A percentile compares a stretch with the other conserved stretches of the same genome.
Evolutionary conservation across 2,797 vertebrate species (phyloP).

Genomic region (Phyllotis vaccarum): DNA sequence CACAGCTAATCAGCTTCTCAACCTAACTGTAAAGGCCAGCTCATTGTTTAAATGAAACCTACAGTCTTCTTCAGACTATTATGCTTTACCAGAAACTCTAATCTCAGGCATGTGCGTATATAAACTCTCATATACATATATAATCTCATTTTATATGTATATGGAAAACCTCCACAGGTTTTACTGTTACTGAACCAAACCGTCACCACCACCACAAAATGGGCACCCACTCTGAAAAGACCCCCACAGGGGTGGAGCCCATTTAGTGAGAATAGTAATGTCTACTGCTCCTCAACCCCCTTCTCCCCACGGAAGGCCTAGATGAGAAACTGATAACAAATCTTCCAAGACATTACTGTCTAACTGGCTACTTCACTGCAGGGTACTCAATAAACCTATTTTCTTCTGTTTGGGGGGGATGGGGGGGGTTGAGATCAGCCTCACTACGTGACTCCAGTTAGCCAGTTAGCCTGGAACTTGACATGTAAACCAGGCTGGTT

Average conservation of each 20-base stretch:
- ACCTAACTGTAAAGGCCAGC: background rate
- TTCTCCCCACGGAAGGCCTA: background rate
- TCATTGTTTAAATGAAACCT: background rate
- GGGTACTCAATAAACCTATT: background rate
- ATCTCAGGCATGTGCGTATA: background rate
- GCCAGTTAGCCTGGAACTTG: background rate
- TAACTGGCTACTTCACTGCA: no score
- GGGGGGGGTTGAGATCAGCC: background rate
- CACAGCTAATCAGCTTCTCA: background rate
- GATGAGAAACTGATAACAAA: background rate
- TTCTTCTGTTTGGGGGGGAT: no score
- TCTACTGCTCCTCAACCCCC: background rate
- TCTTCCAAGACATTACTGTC: background rate
- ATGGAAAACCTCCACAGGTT: constrained; percentile 50
- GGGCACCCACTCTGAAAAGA: background rate
- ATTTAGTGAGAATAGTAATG: background rate
- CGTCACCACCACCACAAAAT: background rate
- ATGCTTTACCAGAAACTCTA: constrained; percentile 6
- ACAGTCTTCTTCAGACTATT: background rate
- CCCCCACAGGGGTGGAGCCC: background rate
- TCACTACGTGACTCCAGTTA: background rate
- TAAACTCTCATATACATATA: background rate
- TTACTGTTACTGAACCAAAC: constrained; percentile 6
- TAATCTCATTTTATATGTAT: background rate
- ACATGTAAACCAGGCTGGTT: background rate